A percentile compares a stretch with the other conserved stretches of the same genome.
Evolutionary conservation across 2,888 invertebrate genomes (phyloP).

Genomic region (Baccha elongata): DNA sequence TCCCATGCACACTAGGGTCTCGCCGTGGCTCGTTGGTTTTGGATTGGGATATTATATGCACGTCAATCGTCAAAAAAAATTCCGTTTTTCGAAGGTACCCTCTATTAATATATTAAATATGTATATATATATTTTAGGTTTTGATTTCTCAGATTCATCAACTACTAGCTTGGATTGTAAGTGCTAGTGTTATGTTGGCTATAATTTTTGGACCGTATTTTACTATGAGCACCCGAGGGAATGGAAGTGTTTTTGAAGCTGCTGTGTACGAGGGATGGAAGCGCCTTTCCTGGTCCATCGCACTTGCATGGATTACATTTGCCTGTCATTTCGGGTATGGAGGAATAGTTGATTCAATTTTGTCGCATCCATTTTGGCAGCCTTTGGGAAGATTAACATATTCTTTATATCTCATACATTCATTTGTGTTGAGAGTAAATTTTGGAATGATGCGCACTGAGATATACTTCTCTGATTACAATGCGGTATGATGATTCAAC

Average conservation of each 20-base stretch:
- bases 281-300: conserved; percentile 65
- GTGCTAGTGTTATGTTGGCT: conserved; percentile 6
- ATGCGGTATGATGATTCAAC: conserved; percentile 22
- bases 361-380: conserved; percentile 68
- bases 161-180: neutral
- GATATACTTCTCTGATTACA: conserved; percentile 46
- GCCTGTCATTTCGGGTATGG: conserved; percentile 71
- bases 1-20: conserved; percentile 12
- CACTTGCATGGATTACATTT: conserved; percentile 71
- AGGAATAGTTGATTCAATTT: conserved; percentile 64
- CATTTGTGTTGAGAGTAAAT: conserved; percentile 33
- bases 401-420: conserved; percentile 65
- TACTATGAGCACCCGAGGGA: conserved; percentile 2
- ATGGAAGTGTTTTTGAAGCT: conserved; percentile 15
- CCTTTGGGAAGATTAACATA: conserved; percentile 70
- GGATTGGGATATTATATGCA: conserved; percentile 20
- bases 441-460: conserved; percentile 14
- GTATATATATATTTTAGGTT: too few relatives aligned
- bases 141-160: conserved; percentile 1
- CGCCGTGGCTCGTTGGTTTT: conserved; percentile 17
- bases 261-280: conserved; percentile 65
- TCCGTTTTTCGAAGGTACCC: neutral
- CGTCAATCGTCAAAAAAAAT: conserved; percentile 3
- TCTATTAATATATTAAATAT: too few relatives aligned
- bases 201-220: conserved; percentile 7